Conservation (phyloP, 2,888 invertebrate species). For the Melangyna quadrimaculata region DNA sequence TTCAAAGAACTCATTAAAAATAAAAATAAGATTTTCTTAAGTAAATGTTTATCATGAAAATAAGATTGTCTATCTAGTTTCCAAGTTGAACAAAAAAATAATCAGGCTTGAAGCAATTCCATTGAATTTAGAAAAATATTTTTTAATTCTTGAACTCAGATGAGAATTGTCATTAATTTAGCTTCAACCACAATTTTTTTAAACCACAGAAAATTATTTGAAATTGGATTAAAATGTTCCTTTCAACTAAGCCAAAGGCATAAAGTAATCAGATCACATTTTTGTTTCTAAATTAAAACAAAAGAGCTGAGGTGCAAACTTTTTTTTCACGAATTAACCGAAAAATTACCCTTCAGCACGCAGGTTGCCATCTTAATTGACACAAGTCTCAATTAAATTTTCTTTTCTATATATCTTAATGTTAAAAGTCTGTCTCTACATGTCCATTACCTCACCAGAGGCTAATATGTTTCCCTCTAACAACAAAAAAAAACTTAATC, state of each 20-base stretch:
- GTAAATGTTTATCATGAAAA: too few relatives aligned
- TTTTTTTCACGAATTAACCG: background rate
- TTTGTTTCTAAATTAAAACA: background rate
- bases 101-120: background rate
- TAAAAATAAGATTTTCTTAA: too few relatives aligned
- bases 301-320: conserved; percentile 50
- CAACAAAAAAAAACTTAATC: background rate
- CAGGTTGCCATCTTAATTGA: background rate
- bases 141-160: background rate
- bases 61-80: background rate
- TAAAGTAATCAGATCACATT: background rate
- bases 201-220: background rate
- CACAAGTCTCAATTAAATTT: conserved; percentile 1
- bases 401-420: background rate
- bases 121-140: background rate
- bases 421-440: background rate
- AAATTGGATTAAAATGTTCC: background rate
- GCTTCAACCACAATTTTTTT: background rate
- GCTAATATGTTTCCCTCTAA: background rate
- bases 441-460: conserved; percentile 26
- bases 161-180: background rate
- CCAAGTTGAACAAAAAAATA: background rate
- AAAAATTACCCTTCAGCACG: background rate
- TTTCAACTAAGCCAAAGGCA: background rate
- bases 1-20: too few relatives aligned